Conservation (phyloP, 2,797 vertebrate species). For the Sarcophilus harrisii region DNA sequence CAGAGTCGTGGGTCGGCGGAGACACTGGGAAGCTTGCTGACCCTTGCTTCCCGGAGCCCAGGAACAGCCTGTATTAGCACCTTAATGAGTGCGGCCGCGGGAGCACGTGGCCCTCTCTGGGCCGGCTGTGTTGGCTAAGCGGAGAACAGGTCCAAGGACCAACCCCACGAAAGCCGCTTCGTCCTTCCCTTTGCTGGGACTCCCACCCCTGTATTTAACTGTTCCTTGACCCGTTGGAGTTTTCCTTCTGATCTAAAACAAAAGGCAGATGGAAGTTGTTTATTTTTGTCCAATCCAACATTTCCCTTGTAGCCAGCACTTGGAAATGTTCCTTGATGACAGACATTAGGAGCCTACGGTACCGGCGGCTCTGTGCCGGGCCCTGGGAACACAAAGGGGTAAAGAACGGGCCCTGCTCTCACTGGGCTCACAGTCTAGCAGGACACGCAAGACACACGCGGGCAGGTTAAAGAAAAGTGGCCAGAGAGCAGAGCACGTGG, state of each 20-base stretch:
- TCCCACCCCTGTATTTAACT: constrained; percentile 17
- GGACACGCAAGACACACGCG: constrained; percentile 51
- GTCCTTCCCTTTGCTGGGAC: background rate
- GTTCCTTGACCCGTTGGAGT: constrained; percentile 3
- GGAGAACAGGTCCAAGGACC: constrained; percentile 8
- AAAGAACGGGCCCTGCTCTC: constrained; percentile 62
- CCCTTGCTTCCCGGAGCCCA: constrained; percentile 23
- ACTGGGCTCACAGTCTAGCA: constrained; percentile 72
- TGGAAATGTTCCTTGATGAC: constrained; percentile 60
- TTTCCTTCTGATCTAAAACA: constrained; percentile 8
- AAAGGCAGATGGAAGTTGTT: background rate
- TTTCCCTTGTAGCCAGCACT: background rate
- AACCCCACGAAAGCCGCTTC: constrained; percentile 33
- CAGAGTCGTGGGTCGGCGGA: constrained; percentile 38
- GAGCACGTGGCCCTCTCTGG: constrained; percentile 20
- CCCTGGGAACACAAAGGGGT: constrained; percentile 62
- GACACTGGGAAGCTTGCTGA: constrained; percentile 48
- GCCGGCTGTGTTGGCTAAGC: constrained; percentile 57
- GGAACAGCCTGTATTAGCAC: constrained; percentile 29
- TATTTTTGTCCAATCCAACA: background rate
- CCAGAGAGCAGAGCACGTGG: constrained; percentile 52
- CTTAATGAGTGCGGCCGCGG: constrained; percentile 43
- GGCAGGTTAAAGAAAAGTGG: constrained; percentile 54
- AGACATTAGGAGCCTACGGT: constrained; percentile 60
- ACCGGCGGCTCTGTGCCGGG: constrained; percentile 72